These are phyloP conservation scores for Drosophila watanabei DNA, from an alignment of 1,140 invertebrate species.

Conservation along the genomic window DNA sequence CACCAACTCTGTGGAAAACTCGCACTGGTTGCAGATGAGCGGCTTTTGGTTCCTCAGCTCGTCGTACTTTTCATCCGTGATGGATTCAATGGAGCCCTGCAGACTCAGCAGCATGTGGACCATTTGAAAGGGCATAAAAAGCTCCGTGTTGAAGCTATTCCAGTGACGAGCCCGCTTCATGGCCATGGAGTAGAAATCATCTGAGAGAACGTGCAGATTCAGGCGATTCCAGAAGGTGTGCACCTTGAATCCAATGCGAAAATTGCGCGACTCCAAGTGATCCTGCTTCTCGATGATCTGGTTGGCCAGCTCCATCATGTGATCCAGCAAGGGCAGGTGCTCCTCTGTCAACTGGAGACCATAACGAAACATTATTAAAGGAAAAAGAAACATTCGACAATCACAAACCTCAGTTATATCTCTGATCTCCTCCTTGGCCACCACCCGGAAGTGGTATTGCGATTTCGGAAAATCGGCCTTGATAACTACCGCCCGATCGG, in stretches of 20 bases:
- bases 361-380: not conserved
- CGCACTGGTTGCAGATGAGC: slow-evolving; percentile 61
- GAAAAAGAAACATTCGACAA: not conserved
- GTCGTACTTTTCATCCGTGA: slow-evolving; percentile 20
- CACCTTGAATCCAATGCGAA: slow-evolving; percentile 63
- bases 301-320: slow-evolving; percentile 65
- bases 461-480: slow-evolving; percentile 61
- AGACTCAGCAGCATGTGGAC: slow-evolving; percentile 36
- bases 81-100: slow-evolving; percentile 47
- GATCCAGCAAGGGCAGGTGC: slow-evolving; percentile 58
- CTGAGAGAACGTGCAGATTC: slow-evolving; percentile 61
- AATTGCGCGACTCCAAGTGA: slow-evolving; percentile 36
- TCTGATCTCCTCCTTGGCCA: slow-evolving; percentile 48
- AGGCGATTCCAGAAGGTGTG: slow-evolving; percentile 50
- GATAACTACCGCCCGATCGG: slow-evolving; percentile 51
- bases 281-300: slow-evolving; percentile 55
- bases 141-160: slow-evolving; percentile 66
- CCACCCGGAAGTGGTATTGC: slow-evolving; percentile 60
- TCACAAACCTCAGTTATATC: slow-evolving; percentile 43
- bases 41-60: not conserved
- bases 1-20: slow-evolving; percentile 33
- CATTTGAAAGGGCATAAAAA: slow-evolving; percentile 56
- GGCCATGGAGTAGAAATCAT: slow-evolving; percentile 58
- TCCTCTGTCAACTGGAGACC: slow-evolving; percentile 36
- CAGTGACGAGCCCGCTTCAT: slow-evolving; percentile 50